Evolutionary conservation across 2,113 vertebrate species (phyloP), one percentile per base, ranked within the genome.

Genomic region (Cyprinodon tularosa): DNA sequence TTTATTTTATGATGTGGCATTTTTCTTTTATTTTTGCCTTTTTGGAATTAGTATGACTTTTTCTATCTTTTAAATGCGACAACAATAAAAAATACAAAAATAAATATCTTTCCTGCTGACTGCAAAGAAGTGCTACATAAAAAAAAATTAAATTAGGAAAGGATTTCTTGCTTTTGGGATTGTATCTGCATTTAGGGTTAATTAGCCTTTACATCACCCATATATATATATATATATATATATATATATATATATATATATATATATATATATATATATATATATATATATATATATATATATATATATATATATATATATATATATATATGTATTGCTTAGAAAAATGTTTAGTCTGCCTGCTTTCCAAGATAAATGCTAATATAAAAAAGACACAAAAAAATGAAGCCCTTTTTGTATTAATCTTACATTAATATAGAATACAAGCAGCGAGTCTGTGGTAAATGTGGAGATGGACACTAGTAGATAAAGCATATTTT

Each of bases 1-100:
- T 88, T 91, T 71, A 44, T 80, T 84, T 91, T 79, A 77, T 91
- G 81, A 72, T 13, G 17, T 59, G 5, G 11, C 17, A 57, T 13
- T 48, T 15, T 2, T 0, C 13, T 42, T 20, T 61, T 36, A 5
- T 66, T 73, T 67, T 71, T 61, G 66, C 1, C 45, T 61, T 67
- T 74, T 17, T 44, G 37, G 62, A 73, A 17, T n/a, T 40, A 5
- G 45, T 45, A 29, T 47, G 11, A n/a, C 50, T 15, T 9, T 14
- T 65, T 57, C 29, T 62, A 44, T 37, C 22, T 66, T 22, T 42
- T 3, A 12, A 65, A 15, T n/a, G 6, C 40, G 14, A 2, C 6
- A 29, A 63, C 3, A 39, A 62, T 15, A 29, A 29, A 45, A 45
- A 45, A 45, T 42, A 9, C 42, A 7, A 57, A 0, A n/a, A 57